A percentile compares a stretch with the other conserved stretches of the same genome.
Conservation (phyloP, 2,113 vertebrate genomes). For the Nanger granti region DNA sequence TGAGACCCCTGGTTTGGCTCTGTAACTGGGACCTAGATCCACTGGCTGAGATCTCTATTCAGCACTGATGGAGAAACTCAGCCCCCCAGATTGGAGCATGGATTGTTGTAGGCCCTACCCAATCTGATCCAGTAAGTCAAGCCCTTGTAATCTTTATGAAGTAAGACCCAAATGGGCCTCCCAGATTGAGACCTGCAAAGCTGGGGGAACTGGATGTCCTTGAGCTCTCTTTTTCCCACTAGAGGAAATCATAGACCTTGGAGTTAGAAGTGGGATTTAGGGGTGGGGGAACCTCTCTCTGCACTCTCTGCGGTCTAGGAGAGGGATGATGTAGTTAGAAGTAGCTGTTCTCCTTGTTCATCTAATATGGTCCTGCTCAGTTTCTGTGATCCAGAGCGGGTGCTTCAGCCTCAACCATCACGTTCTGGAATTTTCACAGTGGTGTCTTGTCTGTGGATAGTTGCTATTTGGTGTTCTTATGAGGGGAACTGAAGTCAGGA, state of each 20-base stretch:
- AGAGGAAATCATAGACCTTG: background rate
- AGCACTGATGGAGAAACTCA: background rate
- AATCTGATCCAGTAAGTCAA: background rate
- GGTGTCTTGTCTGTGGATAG: background rate
- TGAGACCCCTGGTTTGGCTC: background rate
- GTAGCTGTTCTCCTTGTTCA: background rate
- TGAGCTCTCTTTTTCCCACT: background rate
- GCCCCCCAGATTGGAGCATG: background rate
- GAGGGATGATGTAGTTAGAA: background rate
- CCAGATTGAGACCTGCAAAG: background rate
- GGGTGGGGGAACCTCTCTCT: background rate
- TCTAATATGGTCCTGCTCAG: background rate
- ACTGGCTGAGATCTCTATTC: background rate
- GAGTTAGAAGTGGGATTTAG: background rate
- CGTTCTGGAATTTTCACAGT: background rate
- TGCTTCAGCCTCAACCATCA: background rate
- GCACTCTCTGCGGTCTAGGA: background rate
- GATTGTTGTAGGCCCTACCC: background rate
- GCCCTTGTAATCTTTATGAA: background rate
- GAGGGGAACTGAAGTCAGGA: background rate
- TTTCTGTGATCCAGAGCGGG: background rate
- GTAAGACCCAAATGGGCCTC: background rate
- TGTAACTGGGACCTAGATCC: background rate
- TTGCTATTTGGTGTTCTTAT: background rate
- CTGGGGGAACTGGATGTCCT: background rate